Evolutionary conservation across 2,113 vertebrate species (phyloP), one percentile per base, ranked within the genome.

Genomic region (Paralichthys olivaceus): DNA sequence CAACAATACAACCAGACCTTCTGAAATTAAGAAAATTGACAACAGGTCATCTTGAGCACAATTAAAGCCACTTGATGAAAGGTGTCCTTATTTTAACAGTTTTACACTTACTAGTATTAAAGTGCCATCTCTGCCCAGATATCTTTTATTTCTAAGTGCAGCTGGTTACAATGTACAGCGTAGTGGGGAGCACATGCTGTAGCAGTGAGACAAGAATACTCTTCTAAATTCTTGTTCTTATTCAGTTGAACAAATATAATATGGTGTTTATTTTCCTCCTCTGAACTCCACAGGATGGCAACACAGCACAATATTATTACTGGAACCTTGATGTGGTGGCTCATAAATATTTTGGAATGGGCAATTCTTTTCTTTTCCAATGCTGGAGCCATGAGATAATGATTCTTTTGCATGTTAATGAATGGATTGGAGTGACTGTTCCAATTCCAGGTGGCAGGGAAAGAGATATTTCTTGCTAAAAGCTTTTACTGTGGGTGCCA

Each of bases 241-340:
- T 26, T n/a, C 28, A 55, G 53, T 13, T 25, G 53, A 55, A 25
- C 25, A 17, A 25, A 57, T 28, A 15, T 17, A 53, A 9, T 22
- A 11, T 9, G 20, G 20, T 53, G 25, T 57, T 57, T 57, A 66
- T 58, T 53, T 63, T 45, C 25, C 66, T 70, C 61, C 78, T 84
- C 74, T 85, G 61, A 85, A 90, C 34, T 91, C 90, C 87, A 80
- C 80, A 85, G 82, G 86, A 91, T 88, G 84, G 82, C 87, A 88
- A 80, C 87, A 80, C 74, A 87, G 78, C 64, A 65, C 84, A 83
- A 19, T 71, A 72, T 76, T 86, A 63, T 81, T 76, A 74, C 67
- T 66, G 51, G 78, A 82, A 87, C 75, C 75, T 73, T 77, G 47
- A 81, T 60, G 80, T 55, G 58, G 11, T 51, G 65, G 59, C 60